Conservation (phyloP, 1,140 invertebrate species). For the Charaxes varanes region DNA sequence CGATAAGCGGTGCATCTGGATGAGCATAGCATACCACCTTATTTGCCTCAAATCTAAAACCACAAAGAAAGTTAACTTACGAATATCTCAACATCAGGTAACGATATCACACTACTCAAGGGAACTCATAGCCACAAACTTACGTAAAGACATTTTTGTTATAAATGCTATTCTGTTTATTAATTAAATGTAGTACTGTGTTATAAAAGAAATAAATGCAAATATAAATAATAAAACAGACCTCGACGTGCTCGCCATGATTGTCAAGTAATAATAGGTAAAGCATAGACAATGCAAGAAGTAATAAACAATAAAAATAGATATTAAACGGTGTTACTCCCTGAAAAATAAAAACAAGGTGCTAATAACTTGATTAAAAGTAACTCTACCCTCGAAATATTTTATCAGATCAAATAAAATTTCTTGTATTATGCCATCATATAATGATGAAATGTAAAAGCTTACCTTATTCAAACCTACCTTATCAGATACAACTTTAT, state of each 20-base stretch:
- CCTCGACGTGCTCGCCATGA: slow-evolving; percentile 74
- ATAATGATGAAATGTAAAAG: no score
- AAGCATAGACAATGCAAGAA: slow-evolving; percentile 43
- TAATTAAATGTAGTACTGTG: slow-evolving; percentile 23
- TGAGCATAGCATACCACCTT: slow-evolving; percentile 94
- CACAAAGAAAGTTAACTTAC: slow-evolving; percentile 42
- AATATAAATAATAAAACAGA: slow-evolving; percentile 67
- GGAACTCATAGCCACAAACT: slow-evolving; percentile 28
- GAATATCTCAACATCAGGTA: slow-evolving; percentile 26
- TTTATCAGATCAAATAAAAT: no score
- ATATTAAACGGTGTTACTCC: no score
- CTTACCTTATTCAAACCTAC: no score
- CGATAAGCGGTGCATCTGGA: slow-evolving; percentile 95
- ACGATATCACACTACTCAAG: slow-evolving; percentile 11
- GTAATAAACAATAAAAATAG: no score
- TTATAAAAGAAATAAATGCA: slow-evolving; percentile 35
- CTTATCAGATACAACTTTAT: no score
- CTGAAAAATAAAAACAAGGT: no score
- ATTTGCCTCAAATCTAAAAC: slow-evolving; percentile 80
- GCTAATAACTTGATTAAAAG: no score
- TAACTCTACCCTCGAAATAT: no score
- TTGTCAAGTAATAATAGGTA: slow-evolving; percentile 41
- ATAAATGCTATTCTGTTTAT: slow-evolving; percentile 29
- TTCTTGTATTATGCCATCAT: no score
- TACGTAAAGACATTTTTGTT: slow-evolving; percentile 36